Evolutionary conservation across 2,113 vertebrate genomes (phyloP).

Genomic region (Myiopsitta monachus): DNA sequence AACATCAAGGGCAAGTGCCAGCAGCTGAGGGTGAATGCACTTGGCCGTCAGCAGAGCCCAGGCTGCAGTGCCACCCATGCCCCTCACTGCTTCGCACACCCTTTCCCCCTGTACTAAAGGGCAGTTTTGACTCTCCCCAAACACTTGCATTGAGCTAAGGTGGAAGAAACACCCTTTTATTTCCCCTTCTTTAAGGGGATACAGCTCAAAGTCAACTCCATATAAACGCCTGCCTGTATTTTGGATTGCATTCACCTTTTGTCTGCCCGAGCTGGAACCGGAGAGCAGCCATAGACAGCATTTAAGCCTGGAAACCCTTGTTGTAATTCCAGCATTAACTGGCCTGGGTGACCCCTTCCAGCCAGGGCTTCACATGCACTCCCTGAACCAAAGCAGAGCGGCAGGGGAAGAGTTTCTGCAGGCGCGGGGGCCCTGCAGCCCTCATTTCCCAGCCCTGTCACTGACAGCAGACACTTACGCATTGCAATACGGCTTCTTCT

Average conservation of each 20-base stretch:
- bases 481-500: conserved; percentile 85
- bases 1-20: background rate
- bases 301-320: background rate
- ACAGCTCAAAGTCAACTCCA: background rate
- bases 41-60: background rate
- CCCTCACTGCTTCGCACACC: background rate
- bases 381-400: background rate
- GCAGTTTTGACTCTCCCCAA: background rate
- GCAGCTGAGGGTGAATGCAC: rapidly evolving
- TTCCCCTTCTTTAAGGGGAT: background rate
- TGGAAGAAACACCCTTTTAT: background rate
- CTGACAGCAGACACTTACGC: conserved; percentile 70
- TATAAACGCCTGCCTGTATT: background rate
- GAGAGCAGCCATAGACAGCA: background rate
- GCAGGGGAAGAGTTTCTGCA: background rate
- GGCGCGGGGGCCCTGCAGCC: rapidly evolving
- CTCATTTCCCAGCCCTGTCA: background rate
- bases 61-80: background rate
- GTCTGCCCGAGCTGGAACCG: background rate
- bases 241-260: background rate
- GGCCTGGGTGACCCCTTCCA: background rate
- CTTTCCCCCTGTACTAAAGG: background rate
- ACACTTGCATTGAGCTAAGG: rapidly evolving
- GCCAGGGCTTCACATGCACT: rapidly evolving
- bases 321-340: too few relatives aligned